Conservation (phyloP, 1,140 invertebrate genomes). For the Zaprionus africanus region DNA sequence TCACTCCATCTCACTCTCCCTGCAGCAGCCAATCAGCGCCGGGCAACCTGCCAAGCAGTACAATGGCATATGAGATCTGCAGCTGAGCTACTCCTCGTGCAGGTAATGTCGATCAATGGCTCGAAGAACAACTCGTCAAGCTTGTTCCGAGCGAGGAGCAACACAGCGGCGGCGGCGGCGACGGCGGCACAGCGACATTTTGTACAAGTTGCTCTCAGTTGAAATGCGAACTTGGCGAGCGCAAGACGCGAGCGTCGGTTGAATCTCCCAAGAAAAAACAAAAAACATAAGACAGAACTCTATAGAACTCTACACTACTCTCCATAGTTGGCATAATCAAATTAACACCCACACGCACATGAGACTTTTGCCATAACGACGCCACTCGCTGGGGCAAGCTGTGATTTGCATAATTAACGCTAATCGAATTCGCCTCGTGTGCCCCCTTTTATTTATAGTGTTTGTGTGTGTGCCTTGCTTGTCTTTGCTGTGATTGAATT, state of each 20-base stretch:
- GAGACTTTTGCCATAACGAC: conserved; percentile 49
- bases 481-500: conserved; percentile 57
- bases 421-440: conserved; percentile 70
- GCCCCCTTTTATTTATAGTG: conserved; percentile 34
- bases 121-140: conserved; percentile 64
- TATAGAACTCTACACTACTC: conserved; percentile 6
- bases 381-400: conserved; percentile 36
- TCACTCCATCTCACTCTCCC: conserved; percentile 12
- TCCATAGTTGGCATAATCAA: conserved; percentile 59
- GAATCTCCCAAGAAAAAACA: background rate
- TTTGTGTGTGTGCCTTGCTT: conserved; percentile 17
- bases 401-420: conserved; percentile 79
- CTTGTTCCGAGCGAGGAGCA: conserved; percentile 61
- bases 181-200: conserved; percentile 48
- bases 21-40: conserved; percentile 52
- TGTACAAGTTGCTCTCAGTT: conserved; percentile 76
- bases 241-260: conserved; percentile 70
- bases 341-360: conserved; percentile 79
- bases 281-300: conserved; percentile 5
- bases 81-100: conserved; percentile 16
- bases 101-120: conserved; percentile 77
- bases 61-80: conserved; percentile 7
- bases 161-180: conserved; percentile 8
- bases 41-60: conserved; percentile 37
- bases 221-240: conserved; percentile 76